Base-by-base conservation (phyloP, 2,888 invertebrate genomes). In the Blastobasis adustella region DNA sequence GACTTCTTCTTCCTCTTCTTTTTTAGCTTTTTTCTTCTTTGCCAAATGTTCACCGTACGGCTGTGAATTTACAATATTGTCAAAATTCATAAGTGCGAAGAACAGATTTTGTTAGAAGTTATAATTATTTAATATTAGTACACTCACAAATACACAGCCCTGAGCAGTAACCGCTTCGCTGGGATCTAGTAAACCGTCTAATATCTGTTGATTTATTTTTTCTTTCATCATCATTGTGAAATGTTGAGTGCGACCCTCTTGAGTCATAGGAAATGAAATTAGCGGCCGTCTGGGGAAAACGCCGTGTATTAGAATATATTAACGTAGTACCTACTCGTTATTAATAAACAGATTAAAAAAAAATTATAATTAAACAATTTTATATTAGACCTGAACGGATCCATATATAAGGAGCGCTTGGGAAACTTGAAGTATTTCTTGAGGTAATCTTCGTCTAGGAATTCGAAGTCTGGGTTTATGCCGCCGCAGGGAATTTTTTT, bases 261-360 rank as follows among this genome's bases (percentile, higher is more conserved):
- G 81, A 1, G 77, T 73, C 82, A 85, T 81, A 0, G 87, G 88
- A 56, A 86, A 88, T 0, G 85, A 81, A 50, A 88, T 84, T 9
- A 87, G 67, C 0, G 88, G 88, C 1, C 83, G 79, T 49, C 86
- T 86, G 68, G 0, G 57, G 49, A 52, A 45, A 40, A 49, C 3
- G 43, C 41, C 41, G 46, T 4, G 8, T 40, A 49, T 39, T 7
- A 46, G 47, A 41, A 45, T 38, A 23, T 23, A 10, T 40, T 36
- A 41, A 2, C 10, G 5, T 40, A 8, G 23, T n/a, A n/a, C n/a
- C 23, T 23, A 23, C 23, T 23, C 23, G 23, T 23, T 23, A 23
- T 23, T 23, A 2, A 23, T 23, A 23, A n/a, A n/a, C n/a, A n/a
- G n/a, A n/a, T n/a, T n/a, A n/a, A n/a, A n/a, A n/a, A n/a, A n/a